Base-by-base conservation (phyloP, 2,888 invertebrate genomes). In the Lepetodrilus schrolli region DNA sequence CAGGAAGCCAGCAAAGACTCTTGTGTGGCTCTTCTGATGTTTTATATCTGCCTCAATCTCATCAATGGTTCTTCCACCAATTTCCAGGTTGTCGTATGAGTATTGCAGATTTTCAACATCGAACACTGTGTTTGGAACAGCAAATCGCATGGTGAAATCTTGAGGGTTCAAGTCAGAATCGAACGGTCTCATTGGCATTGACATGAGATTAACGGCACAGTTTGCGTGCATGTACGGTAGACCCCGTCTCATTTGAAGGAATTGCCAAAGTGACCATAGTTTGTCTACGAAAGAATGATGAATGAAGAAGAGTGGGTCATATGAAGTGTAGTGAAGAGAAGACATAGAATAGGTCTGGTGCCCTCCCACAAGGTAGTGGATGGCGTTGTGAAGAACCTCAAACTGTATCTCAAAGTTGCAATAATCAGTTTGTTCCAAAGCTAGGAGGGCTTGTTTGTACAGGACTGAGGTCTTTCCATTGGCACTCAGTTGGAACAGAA, bases 11-110 rank as follows among this genome's bases (percentile, higher is more conserved):
- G 77, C 80, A 66, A 75, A 79, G 3, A 79, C 73, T 13, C 80
- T 38, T 20, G 74, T 49, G 1, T 74, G 38, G 13, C 50, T 43
- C 50, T 73, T 73, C 8, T 71, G 34, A 1, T 74, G 30, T 37
- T 72, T 36, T 23, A 80, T 73, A 37, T 73, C 36, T 4, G 74
- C 47, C 70, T 80, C 75, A 5, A 80, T 51, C 17, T 71, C 17
- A 73, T 84, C 83, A 51, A 80, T 38, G 47, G 51, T 68, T 74
- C 79, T 30, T n/a, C 81, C 71, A 48, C 85, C 30, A 74, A 84
- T 71, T 13, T 81, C 7, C 36, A 78, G 51, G 73, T 75, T 70
- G 70, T 80, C 80, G 49, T 80, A 77, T 36, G 70, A 58, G 71
- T 80, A 80, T 37, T 74, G 68, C 2, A 78, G 70, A 21, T 78